A percentile compares a stretch with the other conserved stretches of the same genome.
These are phyloP conservation scores for Pachypeltis micranthus DNA, from an alignment of 1,140 invertebrate species.

Conservation along the genomic window DNA sequence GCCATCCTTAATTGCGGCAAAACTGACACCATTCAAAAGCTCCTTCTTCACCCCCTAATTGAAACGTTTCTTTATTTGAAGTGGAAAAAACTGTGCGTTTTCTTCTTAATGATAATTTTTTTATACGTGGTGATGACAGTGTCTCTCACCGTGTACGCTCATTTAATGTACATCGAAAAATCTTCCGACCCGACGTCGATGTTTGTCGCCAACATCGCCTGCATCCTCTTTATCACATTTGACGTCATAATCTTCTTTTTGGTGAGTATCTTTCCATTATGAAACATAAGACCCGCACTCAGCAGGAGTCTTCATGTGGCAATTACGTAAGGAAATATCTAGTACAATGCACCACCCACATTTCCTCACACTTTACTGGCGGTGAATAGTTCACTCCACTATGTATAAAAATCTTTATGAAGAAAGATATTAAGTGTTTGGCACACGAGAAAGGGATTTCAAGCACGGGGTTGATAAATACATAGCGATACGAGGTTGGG, in stretches of 20 bases:
- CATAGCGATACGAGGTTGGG: too few species aligned
- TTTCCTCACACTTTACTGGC: too few species aligned
- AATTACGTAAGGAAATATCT: too few species aligned
- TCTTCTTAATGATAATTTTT: slow-evolving; percentile 36
- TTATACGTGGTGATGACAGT: slow-evolving; percentile 34
- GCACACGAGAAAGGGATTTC: too few species aligned
- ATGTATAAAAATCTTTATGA: too few species aligned
- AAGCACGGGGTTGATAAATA: too few species aligned
- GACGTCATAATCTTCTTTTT: slow-evolving; percentile 11
- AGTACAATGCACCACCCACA: too few species aligned
- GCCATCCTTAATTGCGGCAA: slow-evolving; percentile 39
- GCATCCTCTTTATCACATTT: slow-evolving; percentile 2
- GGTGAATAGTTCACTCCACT: too few species aligned
- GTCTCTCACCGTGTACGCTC: slow-evolving; percentile 29
- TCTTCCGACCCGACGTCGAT: neutral
- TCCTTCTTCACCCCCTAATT: slow-evolving; percentile 38
- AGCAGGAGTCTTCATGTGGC: neutral
- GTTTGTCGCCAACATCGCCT: neutral
- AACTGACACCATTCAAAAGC: slow-evolving; percentile 35
- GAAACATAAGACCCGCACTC: neutral
- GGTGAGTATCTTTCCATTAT: too few species aligned
- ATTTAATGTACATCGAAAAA: slow-evolving; percentile 15
- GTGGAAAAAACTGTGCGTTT: slow-evolving; percentile 35
- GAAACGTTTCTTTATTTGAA: slow-evolving; percentile 40
- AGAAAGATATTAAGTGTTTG: too few species aligned